Evolutionary conservation across 2,797 vertebrate species (phyloP).

Genomic region (Manis crassicaudata): DNA sequence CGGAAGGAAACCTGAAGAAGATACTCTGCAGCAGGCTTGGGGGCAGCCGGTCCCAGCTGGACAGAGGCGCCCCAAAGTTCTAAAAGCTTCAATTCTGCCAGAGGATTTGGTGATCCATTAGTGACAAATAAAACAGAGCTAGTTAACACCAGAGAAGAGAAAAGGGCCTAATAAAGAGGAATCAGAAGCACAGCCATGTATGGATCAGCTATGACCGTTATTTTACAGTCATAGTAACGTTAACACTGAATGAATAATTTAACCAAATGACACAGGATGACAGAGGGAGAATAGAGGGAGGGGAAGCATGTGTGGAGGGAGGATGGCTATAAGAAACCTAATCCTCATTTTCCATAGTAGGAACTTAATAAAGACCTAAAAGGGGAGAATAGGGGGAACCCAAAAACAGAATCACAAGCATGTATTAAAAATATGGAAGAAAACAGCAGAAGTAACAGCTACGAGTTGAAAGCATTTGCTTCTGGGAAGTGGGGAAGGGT

Average conservation of each 20-base stretch:
- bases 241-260: not conserved
- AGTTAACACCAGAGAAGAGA: not conserved
- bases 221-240: not conserved
- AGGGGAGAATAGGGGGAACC: not conserved
- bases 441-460: not conserved
- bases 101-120: not conserved
- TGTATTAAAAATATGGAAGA: not conserved
- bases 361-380: not conserved
- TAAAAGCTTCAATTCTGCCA: not conserved
- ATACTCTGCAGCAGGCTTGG: rapidly evolving
- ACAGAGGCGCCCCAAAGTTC: not conserved
- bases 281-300: not conserved
- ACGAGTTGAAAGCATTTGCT: not conserved
- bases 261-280: not conserved
- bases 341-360: not conserved
- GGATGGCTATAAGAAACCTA: not conserved
- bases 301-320: not conserved
- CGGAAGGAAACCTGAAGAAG: not conserved
- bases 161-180: not conserved
- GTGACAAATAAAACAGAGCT: not conserved
- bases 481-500: not conserved
- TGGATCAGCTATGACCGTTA: not conserved
- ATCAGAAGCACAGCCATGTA: not conserved
- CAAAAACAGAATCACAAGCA: not conserved
- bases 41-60: not conserved